Conservation (phyloP, 2,797 vertebrate species). For the Malurus leucopterus region DNA sequence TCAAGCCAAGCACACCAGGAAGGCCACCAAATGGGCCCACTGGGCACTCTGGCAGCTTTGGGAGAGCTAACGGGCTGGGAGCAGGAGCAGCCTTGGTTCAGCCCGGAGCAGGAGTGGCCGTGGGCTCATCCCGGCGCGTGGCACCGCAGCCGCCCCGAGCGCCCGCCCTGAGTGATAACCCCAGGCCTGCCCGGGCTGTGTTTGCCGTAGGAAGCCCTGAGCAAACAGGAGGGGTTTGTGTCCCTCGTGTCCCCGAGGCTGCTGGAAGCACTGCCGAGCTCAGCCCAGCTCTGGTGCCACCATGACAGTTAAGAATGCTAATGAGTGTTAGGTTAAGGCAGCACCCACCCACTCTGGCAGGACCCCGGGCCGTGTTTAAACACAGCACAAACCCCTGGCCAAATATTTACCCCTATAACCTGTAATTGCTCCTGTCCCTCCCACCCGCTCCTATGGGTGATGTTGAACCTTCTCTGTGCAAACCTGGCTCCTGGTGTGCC, state of each 20-base stretch:
- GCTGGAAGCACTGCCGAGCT: not conserved
- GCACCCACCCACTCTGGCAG: not conserved
- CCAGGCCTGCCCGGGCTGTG: not conserved
- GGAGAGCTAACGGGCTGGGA: not conserved
- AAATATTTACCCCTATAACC: not conserved
- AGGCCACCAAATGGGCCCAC: rapidly evolving
- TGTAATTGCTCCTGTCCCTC: not conserved
- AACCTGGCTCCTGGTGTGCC: rapidly evolving
- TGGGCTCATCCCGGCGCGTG: not conserved
- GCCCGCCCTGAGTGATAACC: rapidly evolving
- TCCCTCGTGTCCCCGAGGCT: rapidly evolving
- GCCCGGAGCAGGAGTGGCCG: not conserved
- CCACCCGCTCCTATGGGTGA: not conserved
- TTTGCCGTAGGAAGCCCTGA: not conserved
- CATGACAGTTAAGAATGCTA: not conserved
- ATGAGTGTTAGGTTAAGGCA: not conserved
- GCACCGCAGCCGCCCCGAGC: not conserved
- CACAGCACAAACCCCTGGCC: not conserved
- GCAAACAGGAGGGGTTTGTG: not conserved
- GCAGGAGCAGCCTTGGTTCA: not conserved
- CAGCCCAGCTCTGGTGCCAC: not conserved
- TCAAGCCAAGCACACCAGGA: rapidly evolving
- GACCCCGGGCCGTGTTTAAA: not conserved
- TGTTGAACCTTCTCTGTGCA: not conserved
- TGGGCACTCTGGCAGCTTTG: rapidly evolving